Evolutionary conservation across 1,140 invertebrate genomes (phyloP), one percentile per base, ranked within the genome.

Genomic region (Rhyzopertha dominica): DNA sequence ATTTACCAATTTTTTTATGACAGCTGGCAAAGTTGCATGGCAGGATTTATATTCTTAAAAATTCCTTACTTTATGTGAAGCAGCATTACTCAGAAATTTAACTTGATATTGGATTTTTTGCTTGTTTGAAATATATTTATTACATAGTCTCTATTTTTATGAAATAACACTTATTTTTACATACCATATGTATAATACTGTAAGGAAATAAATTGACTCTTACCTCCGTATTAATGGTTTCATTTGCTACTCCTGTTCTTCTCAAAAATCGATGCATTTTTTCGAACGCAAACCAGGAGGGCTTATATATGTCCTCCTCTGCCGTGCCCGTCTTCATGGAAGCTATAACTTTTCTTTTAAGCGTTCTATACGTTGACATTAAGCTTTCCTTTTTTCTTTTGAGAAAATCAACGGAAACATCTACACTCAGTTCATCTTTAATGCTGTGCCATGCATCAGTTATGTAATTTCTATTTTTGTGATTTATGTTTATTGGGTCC

Each of bases 371-470:
- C 4, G 46, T 49, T 4, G 58, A 53, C 61, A 63, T 63, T 20
- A 63, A 41, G 8, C 47, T 45, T 12, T 63, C 55, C 46, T 59
- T 63, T 42, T 63, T 63, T 42, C 51, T 58, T 28, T 59, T 61
- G 34, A 63, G 31, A 20, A 51, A 45, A 1, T 26, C 19, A 10
- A 62, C 23, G n/a, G 51, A 34, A 31, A 17, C 10, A 13, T 30
- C 12, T 8, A 22, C 40, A 23, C 29, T 48, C n/a, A 54, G n/a
- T 2, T 43, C 24, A 9, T 23, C 20, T 22, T 35, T 9, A 13
- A 56, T 49, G 13, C 43, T 20, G 20, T 46, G 36, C 43, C 49
- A 60, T 9, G 51, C 39, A 17, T 58, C 51, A 19, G 47, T 8
- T 1, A 58, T 22, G 7, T 17, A 3, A n/a, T 41, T 44, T 23